Evolutionary conservation across 2,113 vertebrate species (phyloP), one percentile per base, ranked within the genome.

Genomic region (Galeopterus variegatus): DNA sequence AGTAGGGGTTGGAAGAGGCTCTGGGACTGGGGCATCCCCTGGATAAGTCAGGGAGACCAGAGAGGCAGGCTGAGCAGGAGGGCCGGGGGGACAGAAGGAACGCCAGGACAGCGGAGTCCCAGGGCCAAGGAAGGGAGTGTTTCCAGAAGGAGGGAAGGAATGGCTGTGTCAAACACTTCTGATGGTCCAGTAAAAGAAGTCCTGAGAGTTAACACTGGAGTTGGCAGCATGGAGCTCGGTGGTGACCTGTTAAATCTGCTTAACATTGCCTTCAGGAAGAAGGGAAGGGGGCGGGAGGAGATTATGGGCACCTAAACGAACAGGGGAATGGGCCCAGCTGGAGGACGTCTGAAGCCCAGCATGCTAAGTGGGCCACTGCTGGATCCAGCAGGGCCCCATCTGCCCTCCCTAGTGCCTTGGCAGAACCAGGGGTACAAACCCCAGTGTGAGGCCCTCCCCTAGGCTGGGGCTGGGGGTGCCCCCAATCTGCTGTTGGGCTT

Each of bases 1-100:
- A 56, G 31, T 10, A 28, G 54, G 36, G 0, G 6, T 73, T 58
- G 62, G 54, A n/a, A 19, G 19, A 31, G 6, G 11, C 24, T 31
- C 33, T 26, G 58, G 72, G 67, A n/a, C 0, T 0, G 2, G 23
- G 45, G 31, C 56, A 23, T 5, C 3, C 54, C 60, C 0, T 17
- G 12, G 24, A 28, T 5, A 17, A 23, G 77, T 14, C 75, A 54
- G 77, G 84, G 56, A 24, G 36, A 17, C 31, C 84, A 48, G 11
- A 12, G 1, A 11, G 48, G 36, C 36, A 73, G 36, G 58, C 56
- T 60, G 23, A 56, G 14, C 2, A 41, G 11, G 33, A 18, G 6
- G n/a, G 24, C 60, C 1, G 0, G 31, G 0, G 0, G 0, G 0
- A 6, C 2, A 1, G 70, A 10, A 45, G 64, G 62, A 24, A 58